Conservation (phyloP, 2,797 vertebrate genomes). For the Ceryle rudis region DNA sequence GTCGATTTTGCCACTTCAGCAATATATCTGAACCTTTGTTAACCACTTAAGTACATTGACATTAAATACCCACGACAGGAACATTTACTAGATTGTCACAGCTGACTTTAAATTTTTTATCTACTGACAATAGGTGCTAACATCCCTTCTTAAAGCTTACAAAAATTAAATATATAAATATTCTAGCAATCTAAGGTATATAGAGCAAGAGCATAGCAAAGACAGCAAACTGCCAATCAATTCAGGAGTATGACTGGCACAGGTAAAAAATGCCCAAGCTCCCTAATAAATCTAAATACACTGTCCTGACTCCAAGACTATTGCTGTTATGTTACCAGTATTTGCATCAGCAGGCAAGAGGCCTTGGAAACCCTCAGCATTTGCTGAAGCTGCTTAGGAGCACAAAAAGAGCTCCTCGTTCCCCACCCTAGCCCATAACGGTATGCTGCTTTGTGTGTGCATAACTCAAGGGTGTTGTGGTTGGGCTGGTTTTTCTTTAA, state of each 20-base stretch:
- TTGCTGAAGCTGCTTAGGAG: not conserved
- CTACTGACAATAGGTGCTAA: not conserved
- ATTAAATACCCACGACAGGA: not conserved
- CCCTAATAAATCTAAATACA: not conserved
- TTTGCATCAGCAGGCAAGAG: not conserved
- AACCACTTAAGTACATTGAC: not conserved
- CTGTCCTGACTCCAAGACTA: not conserved
- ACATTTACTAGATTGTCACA: not conserved
- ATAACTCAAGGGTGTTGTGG: not conserved
- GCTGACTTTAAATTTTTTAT: not conserved
- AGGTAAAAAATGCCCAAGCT: not conserved
- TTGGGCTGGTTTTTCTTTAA: not conserved
- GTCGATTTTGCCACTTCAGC: not conserved
- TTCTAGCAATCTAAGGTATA: not conserved
- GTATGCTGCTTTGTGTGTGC: not conserved
- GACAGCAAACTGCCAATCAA: not conserved
- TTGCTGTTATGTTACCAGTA: not conserved
- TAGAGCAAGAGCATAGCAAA: not conserved
- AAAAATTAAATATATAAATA: not conserved
- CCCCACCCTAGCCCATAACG: rapidly evolving
- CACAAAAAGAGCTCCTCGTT: not conserved
- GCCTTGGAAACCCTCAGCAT: not conserved
- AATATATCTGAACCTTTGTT: not conserved
- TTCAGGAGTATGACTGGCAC: not conserved
- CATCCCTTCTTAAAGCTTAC: not conserved